phyloP scores from a whole-genome alignment of 2,888 invertebrate species.

The Candidula unifasciata region DNA sequence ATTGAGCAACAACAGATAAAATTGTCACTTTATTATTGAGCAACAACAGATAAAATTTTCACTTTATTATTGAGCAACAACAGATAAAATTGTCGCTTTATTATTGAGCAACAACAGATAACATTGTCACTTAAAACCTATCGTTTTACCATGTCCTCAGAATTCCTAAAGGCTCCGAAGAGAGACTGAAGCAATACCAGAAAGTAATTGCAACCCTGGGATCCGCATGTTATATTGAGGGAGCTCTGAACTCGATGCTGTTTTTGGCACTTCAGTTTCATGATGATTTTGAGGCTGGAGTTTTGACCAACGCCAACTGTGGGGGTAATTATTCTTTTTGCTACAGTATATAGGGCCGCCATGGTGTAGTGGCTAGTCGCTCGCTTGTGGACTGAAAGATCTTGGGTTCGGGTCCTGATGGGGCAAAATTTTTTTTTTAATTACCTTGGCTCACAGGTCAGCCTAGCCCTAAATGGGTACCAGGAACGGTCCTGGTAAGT shows the following conservation, averaged over 20 bases:
- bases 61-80: neutral
- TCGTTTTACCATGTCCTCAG: constrained; percentile 52
- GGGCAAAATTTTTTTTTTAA: too few relatives aligned
- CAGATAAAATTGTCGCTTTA: neutral
- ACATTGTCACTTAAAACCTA: too few relatives aligned
- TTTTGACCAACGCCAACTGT: constrained; percentile 72
- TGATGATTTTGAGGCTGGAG: constrained; percentile 67
- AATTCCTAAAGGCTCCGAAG: constrained; percentile 62
- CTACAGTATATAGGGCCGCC: neutral
- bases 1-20: neutral
- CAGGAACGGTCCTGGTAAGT: too few relatives aligned
- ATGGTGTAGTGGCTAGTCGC: too few relatives aligned
- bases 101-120: neutral
- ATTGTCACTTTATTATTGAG: neutral
- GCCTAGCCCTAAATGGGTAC: too few relatives aligned
- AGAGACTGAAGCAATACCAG: constrained; percentile 63
- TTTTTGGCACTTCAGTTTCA: constrained; percentile 69
- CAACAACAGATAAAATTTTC: neutral
- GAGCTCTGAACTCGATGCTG: constrained; percentile 68
- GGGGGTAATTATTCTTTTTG: constrained; percentile 62
- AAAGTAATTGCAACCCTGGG: constrained; percentile 62
- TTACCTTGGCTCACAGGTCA: too few relatives aligned
- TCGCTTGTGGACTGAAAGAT: too few relatives aligned
- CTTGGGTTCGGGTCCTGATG: too few relatives aligned
- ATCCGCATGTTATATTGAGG: constrained; percentile 71